These are phyloP conservation scores for Blastomussa wellsi DNA, from an alignment of 92 coral and sea anemone species.

Conservation along the genomic window DNA sequence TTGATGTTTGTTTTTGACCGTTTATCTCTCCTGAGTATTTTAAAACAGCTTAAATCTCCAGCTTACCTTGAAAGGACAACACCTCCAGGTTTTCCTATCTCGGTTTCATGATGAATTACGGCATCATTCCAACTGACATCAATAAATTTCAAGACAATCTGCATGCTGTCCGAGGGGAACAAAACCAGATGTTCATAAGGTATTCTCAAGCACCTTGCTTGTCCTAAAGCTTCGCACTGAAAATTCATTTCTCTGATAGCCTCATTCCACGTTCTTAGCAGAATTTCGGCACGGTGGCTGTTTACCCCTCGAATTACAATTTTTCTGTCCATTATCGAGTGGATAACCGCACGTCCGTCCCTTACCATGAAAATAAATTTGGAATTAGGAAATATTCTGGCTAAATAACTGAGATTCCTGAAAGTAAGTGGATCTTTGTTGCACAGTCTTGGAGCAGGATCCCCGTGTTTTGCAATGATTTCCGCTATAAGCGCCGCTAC, in stretches of 20 bases:
- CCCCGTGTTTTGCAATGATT: slow-evolving; percentile 76
- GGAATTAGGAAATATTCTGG: slow-evolving; percentile 82
- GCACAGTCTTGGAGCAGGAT: slow-evolving; percentile 70
- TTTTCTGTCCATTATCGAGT: slow-evolving; percentile 75
- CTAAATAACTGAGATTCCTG: slow-evolving; percentile 80
- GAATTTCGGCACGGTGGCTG: slow-evolving; percentile 48
- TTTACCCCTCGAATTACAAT: slow-evolving; percentile 71
- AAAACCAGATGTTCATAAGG: slow-evolving; percentile 88
- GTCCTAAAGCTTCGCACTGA: slow-evolving; percentile 71
- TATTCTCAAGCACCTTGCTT: slow-evolving; percentile 66
- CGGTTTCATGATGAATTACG: slow-evolving; percentile 82
- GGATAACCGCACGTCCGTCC: slow-evolving; percentile 91
- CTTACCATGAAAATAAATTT: slow-evolving; percentile 89
- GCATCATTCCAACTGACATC: slow-evolving; percentile 78
- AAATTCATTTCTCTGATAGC: slow-evolving; percentile 63
- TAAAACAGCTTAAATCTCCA: not conserved
- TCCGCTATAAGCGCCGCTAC: slow-evolving; percentile 79
- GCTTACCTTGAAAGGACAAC: slow-evolving; percentile 80
- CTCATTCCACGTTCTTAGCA: slow-evolving; percentile 74
- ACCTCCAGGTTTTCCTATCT: slow-evolving; percentile 74
- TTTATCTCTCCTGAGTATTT: not conserved
- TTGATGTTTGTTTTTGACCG: not conserved
- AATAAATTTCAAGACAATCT: slow-evolving; percentile 66
- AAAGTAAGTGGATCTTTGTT: slow-evolving; percentile 91
- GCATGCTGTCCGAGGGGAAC: slow-evolving; percentile 67